Conservation (phyloP, 2,888 invertebrate genomes). For the Podotricha telesiphe region DNA sequence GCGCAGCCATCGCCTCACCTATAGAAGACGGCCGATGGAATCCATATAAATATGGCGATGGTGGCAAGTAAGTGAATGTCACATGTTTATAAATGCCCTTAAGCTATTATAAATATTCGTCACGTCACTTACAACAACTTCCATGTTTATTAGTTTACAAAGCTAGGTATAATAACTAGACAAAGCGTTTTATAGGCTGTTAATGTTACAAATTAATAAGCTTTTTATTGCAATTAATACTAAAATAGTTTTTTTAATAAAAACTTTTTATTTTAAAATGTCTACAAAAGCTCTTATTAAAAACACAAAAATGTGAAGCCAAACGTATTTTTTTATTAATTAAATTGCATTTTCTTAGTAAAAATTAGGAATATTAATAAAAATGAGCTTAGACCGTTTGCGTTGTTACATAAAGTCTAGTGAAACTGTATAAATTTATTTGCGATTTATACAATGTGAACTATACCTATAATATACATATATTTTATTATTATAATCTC, state of each 20-base stretch:
- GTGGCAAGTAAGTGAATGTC: conserved; percentile 77
- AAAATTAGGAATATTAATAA: conserved; percentile 2
- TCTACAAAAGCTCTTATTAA: no score
- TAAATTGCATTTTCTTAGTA: neutral
- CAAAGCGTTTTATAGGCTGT: no score
- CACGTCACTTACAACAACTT: conserved; percentile 16
- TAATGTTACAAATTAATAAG: no score
- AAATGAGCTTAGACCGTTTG: conserved; percentile 1
- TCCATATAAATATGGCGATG: conserved; percentile 68
- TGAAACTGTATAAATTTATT: neutral
- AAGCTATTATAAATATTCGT: conserved; percentile 18
- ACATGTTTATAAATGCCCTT: conserved; percentile 42
- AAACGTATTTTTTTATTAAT: no score
- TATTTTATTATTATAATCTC: neutral
- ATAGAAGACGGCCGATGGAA: conserved; percentile 71
- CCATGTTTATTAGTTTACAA: conserved; percentile 13
- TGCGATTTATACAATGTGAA: neutral
- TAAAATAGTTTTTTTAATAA: no score
- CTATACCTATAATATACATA: no score
- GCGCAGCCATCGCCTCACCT: conserved; percentile 61
- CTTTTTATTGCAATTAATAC: no score
- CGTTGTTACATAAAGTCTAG: conserved; percentile 5
- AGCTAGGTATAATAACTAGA: neutral
- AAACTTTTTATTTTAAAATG: no score
- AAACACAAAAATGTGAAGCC: no score